These are phyloP conservation scores for Synanthedon formicaeformis DNA, from an alignment of 2,888 invertebrate genomes.

Conservation along the genomic window DNA sequence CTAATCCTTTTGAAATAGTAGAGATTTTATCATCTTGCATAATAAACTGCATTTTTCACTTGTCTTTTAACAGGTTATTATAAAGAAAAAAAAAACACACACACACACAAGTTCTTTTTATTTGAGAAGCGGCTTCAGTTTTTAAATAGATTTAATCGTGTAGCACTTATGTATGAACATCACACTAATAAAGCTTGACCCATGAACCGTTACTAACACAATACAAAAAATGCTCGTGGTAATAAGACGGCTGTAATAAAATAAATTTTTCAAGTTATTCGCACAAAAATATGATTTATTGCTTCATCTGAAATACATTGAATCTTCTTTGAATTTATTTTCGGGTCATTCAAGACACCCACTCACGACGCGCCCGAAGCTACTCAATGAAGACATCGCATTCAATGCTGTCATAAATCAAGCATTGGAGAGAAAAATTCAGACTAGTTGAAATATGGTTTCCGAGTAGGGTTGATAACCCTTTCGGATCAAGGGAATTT, in stretches of 20 bases:
- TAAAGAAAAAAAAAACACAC: no score
- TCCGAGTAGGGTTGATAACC: neutral
- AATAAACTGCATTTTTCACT: no score
- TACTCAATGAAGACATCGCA: constrained; percentile 56
- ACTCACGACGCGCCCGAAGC: constrained; percentile 61
- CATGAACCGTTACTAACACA: no score
- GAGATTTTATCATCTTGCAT: no score
- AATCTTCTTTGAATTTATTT: constrained; percentile 38
- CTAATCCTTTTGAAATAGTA: no score
- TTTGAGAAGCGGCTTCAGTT: no score
- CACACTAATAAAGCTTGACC: no score
- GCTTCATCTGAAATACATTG: constrained; percentile 39
- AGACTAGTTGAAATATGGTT: constrained; percentile 46
- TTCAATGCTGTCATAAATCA: constrained; percentile 59
- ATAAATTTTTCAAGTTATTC: constrained; percentile 39
- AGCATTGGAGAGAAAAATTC: constrained; percentile 24
- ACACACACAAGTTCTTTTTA: no score
- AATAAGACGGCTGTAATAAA: constrained; percentile 26
- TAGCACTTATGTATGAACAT: no score
- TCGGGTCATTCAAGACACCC: constrained; percentile 50
- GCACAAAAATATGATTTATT: constrained; percentile 62
- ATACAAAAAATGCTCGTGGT: neutral
- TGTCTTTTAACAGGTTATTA: no score
- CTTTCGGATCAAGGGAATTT: no score
- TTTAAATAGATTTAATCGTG: no score